These are phyloP conservation scores for Dipus sagitta DNA, from an alignment of 2,797 vertebrate genomes.

Conservation along the genomic window DNA sequence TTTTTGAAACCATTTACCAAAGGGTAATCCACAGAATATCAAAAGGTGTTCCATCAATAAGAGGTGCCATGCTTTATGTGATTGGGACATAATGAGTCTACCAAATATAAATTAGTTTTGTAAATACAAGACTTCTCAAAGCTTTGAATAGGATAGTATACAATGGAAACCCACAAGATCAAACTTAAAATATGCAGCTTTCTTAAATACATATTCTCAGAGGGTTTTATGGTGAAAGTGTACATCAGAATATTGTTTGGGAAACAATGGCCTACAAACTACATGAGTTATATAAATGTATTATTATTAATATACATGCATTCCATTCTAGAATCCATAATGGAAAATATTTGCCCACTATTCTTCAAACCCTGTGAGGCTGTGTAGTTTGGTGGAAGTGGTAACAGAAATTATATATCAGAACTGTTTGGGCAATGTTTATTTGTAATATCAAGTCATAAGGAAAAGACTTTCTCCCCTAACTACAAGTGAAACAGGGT, in stretches of 20 bases:
- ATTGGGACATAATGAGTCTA: background rate
- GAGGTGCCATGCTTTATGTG: background rate
- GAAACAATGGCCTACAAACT: background rate
- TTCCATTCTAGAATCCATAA: background rate
- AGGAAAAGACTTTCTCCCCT: background rate
- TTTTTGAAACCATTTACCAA: slow-evolving; percentile 43
- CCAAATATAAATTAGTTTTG: slow-evolving; percentile 4
- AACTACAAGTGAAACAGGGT: slow-evolving; percentile 25
- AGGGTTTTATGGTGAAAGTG: background rate
- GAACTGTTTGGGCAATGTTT: background rate
- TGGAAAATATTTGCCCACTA: background rate
- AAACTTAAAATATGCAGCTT: slow-evolving; percentile 39
- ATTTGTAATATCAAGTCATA: slow-evolving; percentile 7
- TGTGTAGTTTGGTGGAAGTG: background rate
- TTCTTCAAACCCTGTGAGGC: background rate
- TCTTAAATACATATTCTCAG: slow-evolving; percentile 47
- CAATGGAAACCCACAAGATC: background rate
- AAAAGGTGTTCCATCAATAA: slow-evolving; percentile 20
- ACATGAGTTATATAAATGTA: slow-evolving; percentile 27
- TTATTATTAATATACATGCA: slow-evolving; percentile 18
- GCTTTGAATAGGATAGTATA: background rate
- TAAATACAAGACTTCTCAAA: background rate
- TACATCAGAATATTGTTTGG: slow-evolving; percentile 22
- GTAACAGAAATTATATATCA: background rate
- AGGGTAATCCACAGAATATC: background rate